Evolutionary conservation across 1,140 invertebrate genomes (phyloP).

Genomic region (Dinoponera quadriceps): DNA sequence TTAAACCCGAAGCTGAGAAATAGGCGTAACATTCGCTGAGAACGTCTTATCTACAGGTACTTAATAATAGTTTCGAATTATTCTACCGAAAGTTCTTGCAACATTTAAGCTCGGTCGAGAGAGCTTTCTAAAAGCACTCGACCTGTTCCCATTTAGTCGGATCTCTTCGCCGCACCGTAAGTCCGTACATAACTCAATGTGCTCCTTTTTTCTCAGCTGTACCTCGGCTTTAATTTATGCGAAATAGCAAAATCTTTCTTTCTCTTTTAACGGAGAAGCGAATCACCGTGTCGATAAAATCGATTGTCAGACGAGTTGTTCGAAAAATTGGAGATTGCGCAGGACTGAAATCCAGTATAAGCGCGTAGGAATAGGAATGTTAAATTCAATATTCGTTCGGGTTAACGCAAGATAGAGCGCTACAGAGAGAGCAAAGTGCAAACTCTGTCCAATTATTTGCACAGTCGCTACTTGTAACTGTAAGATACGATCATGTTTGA

Average conservation of each 20-base stretch:
- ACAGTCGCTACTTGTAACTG: slow-evolving; percentile 12
- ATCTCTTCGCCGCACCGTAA: slow-evolving; percentile 19
- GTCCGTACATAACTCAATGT: slow-evolving; percentile 18
- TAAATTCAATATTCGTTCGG: neutral
- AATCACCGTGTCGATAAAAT: neutral
- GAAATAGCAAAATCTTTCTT: neutral
- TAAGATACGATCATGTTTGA: neutral
- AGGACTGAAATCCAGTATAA: neutral
- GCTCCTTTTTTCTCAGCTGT: neutral
- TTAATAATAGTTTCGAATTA: slow-evolving; percentile 31
- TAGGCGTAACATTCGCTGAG: neutral
- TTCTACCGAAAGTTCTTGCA: neutral
- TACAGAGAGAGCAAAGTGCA: neutral
- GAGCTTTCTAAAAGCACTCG: slow-evolving; percentile 51
- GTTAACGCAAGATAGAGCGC: neutral
- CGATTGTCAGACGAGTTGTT: neutral
- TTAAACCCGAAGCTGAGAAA: neutral
- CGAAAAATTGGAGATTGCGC: neutral
- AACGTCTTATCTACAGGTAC: neutral
- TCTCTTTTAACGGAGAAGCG: too few relatives aligned
- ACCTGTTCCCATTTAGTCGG: slow-evolving; percentile 27
- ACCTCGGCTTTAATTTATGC: neutral
- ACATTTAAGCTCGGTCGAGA: slow-evolving; percentile 37
- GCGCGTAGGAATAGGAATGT: neutral
- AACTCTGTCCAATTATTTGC: slow-evolving; percentile 31